These are phyloP conservation scores for Prionailurus viverrinus DNA, from an alignment of 2,113 vertebrate genomes.

Conservation along the genomic window DNA sequence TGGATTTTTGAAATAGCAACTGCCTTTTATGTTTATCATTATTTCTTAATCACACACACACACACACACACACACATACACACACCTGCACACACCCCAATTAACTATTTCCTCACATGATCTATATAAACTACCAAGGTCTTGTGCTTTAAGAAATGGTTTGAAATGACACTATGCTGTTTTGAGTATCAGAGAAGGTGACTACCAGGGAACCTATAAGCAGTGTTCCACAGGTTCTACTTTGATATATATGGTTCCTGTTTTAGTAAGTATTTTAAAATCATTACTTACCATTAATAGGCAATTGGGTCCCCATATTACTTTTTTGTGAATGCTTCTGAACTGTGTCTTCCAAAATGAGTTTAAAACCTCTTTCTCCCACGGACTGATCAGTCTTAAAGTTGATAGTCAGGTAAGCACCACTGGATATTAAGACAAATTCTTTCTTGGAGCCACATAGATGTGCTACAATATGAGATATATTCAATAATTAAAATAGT, in stretches of 20 bases:
- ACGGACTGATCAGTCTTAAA: slow-evolving; percentile 31
- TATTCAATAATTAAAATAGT: not conserved
- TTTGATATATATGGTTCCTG: not conserved
- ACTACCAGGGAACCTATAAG: not conserved
- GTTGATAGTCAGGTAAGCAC: not conserved
- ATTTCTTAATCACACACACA: slow-evolving; percentile 18
- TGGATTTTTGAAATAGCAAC: not conserved
- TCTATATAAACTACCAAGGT: not conserved
- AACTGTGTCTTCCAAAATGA: not conserved
- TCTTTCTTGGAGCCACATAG: not conserved
- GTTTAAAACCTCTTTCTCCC: slow-evolving; percentile 13
- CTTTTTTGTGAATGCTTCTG: not conserved
- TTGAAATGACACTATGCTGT: not conserved
- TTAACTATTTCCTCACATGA: not conserved
- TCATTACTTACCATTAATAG: not conserved
- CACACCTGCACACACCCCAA: not conserved
- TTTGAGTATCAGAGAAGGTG: not conserved
- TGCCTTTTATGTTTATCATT: not conserved
- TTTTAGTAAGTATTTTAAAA: not conserved
- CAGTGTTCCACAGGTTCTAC: not conserved
- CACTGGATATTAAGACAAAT: not conserved
- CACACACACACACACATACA: not conserved
- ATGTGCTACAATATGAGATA: not conserved
- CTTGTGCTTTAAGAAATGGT: not conserved
- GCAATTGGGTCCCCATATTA: not conserved